Conservation (phyloP, 2,113 vertebrate genomes). For the Xiphorhynchus elegans region DNA sequence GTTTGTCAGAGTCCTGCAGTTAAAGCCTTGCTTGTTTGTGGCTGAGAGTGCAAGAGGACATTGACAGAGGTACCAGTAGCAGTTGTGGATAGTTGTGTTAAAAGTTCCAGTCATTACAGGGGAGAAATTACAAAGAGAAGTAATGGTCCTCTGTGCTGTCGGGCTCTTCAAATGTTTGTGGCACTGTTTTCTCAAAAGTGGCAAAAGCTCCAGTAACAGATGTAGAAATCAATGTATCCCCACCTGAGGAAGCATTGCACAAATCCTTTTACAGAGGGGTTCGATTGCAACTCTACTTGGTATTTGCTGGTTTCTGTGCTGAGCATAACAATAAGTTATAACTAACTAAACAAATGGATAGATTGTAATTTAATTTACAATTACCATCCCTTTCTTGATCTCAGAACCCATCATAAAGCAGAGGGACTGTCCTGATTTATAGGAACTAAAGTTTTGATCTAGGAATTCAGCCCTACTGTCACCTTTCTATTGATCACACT, state of each 20-base stretch:
- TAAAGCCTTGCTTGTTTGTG: background rate
- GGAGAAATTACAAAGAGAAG: background rate
- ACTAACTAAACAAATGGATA: background rate
- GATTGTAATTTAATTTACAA: background rate
- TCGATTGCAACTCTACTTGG: background rate
- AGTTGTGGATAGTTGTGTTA: background rate
- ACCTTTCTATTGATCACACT: background rate
- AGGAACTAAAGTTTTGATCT: background rate
- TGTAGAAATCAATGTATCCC: background rate
- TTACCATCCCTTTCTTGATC: background rate
- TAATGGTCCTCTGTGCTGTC: background rate
- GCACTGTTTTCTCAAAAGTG: background rate
- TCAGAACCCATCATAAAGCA: background rate
- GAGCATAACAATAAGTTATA: background rate
- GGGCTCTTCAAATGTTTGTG: background rate
- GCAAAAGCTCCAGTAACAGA: background rate
- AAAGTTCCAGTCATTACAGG: background rate
- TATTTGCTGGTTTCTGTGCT: background rate
- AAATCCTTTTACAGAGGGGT: background rate
- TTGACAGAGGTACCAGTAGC: background rate
- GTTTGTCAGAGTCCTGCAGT: background rate
- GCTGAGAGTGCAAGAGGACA: background rate
- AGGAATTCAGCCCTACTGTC: background rate
- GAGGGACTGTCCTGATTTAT: background rate
- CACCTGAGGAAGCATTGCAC: background rate